A percentile compares a stretch with the other conserved stretches of the same genome.
These are phyloP conservation scores for Cephus sareptanus DNA, from an alignment of 2,888 invertebrate species.

Conservation along the genomic window DNA sequence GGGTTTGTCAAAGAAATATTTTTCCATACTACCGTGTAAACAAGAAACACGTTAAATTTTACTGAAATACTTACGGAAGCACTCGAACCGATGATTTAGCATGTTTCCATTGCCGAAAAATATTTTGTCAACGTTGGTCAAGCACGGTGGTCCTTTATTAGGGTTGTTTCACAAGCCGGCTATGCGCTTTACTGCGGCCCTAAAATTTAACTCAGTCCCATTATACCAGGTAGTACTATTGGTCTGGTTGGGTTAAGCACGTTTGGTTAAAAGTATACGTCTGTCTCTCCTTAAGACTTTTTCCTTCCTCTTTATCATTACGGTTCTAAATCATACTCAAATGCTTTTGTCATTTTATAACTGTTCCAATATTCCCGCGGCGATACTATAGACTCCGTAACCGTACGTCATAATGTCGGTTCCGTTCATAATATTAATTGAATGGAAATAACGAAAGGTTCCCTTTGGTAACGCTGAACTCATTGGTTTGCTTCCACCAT, in stretches of 20 bases:
- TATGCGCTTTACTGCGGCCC: slow-evolving; percentile 20
- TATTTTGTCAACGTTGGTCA: slow-evolving; percentile 19
- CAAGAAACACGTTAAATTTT: not conserved
- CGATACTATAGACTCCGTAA: not conserved
- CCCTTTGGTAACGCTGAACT: not conserved
- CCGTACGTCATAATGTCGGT: slow-evolving; percentile 5
- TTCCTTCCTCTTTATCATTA: not conserved
- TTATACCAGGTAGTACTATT: not conserved
- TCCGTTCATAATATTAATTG: not conserved
- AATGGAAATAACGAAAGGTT: slow-evolving; percentile 2
- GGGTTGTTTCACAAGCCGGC: slow-evolving; percentile 11
- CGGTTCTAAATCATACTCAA: not conserved
- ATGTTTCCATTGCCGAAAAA: slow-evolving; percentile 14
- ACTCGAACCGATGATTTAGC: slow-evolving; percentile 12
- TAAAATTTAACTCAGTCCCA: slow-evolving; percentile 21
- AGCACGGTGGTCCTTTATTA: slow-evolving; percentile 8
- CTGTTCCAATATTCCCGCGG: not conserved
- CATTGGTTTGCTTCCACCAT: not conserved
- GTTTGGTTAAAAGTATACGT: not conserved
- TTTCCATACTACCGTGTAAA: not conserved
- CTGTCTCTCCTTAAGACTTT: not conserved
- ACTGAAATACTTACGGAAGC: not conserved
- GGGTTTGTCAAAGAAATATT: not conserved
- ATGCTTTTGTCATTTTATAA: not conserved
- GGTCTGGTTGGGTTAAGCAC: not conserved